Evolutionary conservation across 2,113 vertebrate species (phyloP), one percentile per base, ranked within the genome.

Genomic region (Corvus hawaiiensis): DNA sequence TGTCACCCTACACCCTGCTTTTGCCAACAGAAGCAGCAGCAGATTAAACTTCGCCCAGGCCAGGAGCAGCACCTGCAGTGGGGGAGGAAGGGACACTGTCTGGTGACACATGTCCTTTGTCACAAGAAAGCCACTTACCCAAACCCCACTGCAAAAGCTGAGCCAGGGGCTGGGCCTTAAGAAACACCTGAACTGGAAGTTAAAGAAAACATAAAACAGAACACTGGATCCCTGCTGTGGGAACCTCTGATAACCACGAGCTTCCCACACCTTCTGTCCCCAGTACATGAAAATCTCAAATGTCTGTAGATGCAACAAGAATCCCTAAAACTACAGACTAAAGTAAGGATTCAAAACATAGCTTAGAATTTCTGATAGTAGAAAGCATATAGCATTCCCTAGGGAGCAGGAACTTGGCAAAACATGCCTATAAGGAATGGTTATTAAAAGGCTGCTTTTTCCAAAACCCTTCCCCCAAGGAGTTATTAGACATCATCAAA

Each of bases 361-460:
- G 7, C 30, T 56, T 18, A 54, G 27, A 35, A 15, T n/a, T 84
- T 63, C 22, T 51, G 7, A 32, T 0, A 63, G 10, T 2, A 37
- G 6, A 58, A 4, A 82, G 19, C 24, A 27, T 0, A 0, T 26
- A 66, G 73, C 16, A 6, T 8, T 32, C 21, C 35, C 61, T 4
- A 43, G 5, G 17, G 10, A 62, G 37, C 24, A 63, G 4, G 10
- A 84, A 71, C 22, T 24, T 39, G 15, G 32, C 32, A 75, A 81
- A 80, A 68, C 16, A 35, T 41, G 17, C 44, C 58, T 4, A 1
- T 13, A 11, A 41, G 3, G 33, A 77, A 71, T 4, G 2, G 18
- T 21, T 83, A 77, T 33, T 68, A 30, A 30, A n/a, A 3, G 62
- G 11, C 4, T 58, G 16, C 26, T 62, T 83, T n/a, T 30, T 5